A percentile compares a stretch with the other conserved stretches of the same genome.
phyloP scores from a whole-genome alignment of 2,113 vertebrate genomes.

The Malaclemys terrapin region DNA sequence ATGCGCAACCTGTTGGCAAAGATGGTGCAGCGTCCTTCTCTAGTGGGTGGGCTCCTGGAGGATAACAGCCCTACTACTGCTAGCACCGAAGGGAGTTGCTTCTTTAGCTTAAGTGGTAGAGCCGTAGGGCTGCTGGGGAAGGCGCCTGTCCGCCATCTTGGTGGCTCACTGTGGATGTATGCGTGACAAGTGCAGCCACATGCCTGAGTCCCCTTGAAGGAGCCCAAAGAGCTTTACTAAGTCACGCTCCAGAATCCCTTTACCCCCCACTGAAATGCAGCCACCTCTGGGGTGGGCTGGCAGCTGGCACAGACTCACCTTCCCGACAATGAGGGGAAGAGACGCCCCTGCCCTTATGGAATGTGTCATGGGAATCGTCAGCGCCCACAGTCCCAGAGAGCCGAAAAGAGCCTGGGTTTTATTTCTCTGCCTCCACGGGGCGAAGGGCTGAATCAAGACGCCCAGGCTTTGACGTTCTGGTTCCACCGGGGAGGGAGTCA shows the following conservation, averaged over 20 bases:
- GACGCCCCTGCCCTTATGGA: neutral
- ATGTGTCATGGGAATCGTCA: neutral
- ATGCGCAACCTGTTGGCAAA: neutral
- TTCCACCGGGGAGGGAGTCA: too few relatives aligned
- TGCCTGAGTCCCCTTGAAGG: neutral
- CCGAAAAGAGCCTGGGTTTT: neutral
- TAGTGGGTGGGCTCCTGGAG: neutral
- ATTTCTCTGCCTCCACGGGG: neutral
- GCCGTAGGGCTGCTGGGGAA: neutral
- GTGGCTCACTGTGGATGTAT: neutral
- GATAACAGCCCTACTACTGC: neutral
- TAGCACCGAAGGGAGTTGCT: neutral
- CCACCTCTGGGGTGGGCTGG: neutral
- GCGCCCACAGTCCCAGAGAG: neutral
- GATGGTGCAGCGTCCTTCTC: neutral
- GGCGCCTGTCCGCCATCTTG: neutral
- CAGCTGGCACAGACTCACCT: fast-evolving
- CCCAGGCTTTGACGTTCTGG: neutral
- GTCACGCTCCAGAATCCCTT: neutral
- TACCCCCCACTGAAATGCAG: neutral
- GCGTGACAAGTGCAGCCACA: neutral
- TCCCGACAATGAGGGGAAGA: fast-evolving
- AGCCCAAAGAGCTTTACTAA: neutral
- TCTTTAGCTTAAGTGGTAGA: neutral
- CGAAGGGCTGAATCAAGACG: neutral